Base-by-base conservation (phyloP, 2,888 invertebrate species). In the Gari tellinella region DNA sequence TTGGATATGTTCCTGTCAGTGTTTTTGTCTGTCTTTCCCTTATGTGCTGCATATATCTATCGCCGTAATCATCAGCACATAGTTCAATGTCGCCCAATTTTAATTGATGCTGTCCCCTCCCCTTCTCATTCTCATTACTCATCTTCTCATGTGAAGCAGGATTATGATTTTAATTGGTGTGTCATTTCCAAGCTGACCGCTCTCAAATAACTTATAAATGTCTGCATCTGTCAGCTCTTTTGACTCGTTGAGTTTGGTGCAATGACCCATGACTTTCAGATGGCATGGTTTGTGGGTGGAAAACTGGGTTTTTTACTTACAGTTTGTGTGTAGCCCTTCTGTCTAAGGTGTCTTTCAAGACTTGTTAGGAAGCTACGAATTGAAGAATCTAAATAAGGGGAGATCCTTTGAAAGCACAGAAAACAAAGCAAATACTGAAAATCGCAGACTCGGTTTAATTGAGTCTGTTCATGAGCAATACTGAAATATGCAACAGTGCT, bases 21-120 rank as follows among this genome's bases (percentile, higher is more conserved):
- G 61, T 61, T 51, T 61, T 61, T 2, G 61, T 61, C 41, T 61
- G 61, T 31, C 61, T 5, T 41, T 62, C 62, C 17, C 46, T 15
- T 43, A n/a, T 62, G 31, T 53, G 62, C 8, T 41, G 31, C 8
- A 62, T n/a, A 31, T 53, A 53, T 19, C 53, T 49, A 38, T 53
- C 40, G 12, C 53, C 37, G 45, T 53, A 52, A 38, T 52, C 53
- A 37, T 62, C 45, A 19, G 12, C 17, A 31, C 62, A 53, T n/a
- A 62, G 15, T 19, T 53, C 46, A 8, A 43, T 62, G 46, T 62
- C 62, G 1, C 62, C 52, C 62, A 52, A 62, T 53, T 53, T 52
- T 17, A 52, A 40, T 3, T 45, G 26, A 12, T 49, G 19, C 38
- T 62, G 62, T 26, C 53, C 62, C n/a, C 31, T 49, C 62, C 53